Conservation (phyloP, 2,797 vertebrate genomes). For the Aulostomus chinensis region DNA sequence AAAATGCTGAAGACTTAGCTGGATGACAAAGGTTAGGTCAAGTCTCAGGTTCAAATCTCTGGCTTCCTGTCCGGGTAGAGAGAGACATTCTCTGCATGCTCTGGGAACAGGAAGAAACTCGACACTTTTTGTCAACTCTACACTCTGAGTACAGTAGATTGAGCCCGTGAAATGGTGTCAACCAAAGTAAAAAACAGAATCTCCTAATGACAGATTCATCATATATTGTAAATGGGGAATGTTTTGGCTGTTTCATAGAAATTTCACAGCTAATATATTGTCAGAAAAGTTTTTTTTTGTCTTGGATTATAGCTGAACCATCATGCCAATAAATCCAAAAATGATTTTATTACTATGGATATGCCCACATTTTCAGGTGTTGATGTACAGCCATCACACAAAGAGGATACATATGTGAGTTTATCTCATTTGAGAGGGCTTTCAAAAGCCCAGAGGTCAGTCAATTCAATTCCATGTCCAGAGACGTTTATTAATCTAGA, state of each 20-base stretch:
- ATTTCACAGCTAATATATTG: constrained; percentile 16
- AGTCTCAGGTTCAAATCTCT: constrained; percentile 45
- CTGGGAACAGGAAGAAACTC: constrained; percentile 62
- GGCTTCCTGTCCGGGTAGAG: constrained; percentile 48
- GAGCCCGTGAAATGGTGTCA: constrained; percentile 16
- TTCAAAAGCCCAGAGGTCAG: not conserved
- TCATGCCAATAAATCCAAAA: not conserved
- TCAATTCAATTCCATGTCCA: too few relatives aligned
- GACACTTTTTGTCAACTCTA: constrained; percentile 36
- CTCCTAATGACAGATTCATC: constrained; percentile 9
- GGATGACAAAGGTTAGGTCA: constrained; percentile 47
- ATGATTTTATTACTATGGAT: not conserved
- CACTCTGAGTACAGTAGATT: constrained; percentile 23
- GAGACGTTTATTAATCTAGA: too few relatives aligned
- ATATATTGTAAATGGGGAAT: not conserved
- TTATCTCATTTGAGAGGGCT: constrained; percentile 3
- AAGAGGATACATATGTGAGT: not conserved
- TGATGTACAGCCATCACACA: not conserved
- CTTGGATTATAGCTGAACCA: not conserved
- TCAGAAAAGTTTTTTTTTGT: constrained; percentile 1
- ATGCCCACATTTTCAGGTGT: not conserved
- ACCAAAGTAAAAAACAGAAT: not conserved
- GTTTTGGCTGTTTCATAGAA: constrained; percentile 8
- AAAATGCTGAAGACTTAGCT: constrained; percentile 13
- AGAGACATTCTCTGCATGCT: constrained; percentile 38